phyloP scores from a whole-genome alignment of 2,797 vertebrate genomes.

The Acipenser ruthenus region DNA sequence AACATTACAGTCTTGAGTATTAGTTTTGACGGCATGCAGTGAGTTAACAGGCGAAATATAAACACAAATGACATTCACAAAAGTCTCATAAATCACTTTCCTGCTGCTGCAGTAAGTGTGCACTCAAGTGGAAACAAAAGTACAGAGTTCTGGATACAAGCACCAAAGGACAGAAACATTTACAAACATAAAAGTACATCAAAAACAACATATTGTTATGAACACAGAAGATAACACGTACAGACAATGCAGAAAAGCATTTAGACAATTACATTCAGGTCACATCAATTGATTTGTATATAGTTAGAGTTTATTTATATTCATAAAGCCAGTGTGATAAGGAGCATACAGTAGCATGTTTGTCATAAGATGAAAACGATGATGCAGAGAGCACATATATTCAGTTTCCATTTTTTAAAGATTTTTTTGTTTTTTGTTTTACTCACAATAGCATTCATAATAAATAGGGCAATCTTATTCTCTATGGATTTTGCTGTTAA shows the following conservation, averaged over 20 bases:
- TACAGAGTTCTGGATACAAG: conserved; percentile 52
- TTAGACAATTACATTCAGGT: conserved; percentile 65
- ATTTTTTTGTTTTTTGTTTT: no score
- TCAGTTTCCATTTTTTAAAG: no score
- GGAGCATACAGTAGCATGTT: no score
- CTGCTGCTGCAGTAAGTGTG: conserved; percentile 68
- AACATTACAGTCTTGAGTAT: conserved; percentile 68
- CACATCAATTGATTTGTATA: conserved; percentile 49
- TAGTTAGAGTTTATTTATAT: no score
- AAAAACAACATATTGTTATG: conserved; percentile 35
- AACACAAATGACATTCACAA: conserved; percentile 65
- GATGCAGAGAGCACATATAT: no score
- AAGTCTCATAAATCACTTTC: conserved; percentile 56
- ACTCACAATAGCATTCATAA: no score
- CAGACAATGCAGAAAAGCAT: no score
- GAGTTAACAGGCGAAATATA: conserved; percentile 68
- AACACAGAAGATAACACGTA: no score
- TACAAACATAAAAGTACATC: conserved; percentile 48
- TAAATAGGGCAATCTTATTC: no score
- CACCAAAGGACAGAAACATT: conserved; percentile 58
- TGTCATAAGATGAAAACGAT: no score
- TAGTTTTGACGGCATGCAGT: conserved; percentile 82
- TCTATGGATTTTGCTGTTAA: no score
- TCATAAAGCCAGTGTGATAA: no score
- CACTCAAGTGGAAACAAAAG: conserved; percentile 59